phyloP scores from a whole-genome alignment of 2,888 invertebrate genomes.

The Theristus sp. region DNA sequence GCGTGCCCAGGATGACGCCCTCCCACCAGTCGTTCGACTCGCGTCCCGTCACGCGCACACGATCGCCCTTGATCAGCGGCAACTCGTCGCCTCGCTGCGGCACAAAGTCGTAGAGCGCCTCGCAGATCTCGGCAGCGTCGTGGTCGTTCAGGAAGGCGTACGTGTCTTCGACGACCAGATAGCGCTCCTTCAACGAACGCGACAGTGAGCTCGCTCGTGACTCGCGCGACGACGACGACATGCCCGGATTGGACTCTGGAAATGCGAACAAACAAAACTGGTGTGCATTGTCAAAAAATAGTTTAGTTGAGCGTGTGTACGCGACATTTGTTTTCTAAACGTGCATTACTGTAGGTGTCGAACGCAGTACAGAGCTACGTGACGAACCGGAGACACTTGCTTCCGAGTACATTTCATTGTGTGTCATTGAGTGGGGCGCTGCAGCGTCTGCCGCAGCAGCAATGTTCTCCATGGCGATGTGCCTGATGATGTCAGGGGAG shows the following conservation, averaged over 20 bases:
- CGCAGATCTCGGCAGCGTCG: neutral
- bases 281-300: no score
- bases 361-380: no score
- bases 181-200: neutral
- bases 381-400: neutral
- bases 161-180: neutral
- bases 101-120: conserved; percentile 5
- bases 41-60: neutral
- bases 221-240: no score
- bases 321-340: no score
- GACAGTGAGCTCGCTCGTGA: neutral
- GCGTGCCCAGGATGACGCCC: neutral
- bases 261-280: no score
- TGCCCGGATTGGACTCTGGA: neutral
- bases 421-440: neutral
- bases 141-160: neutral
- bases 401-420: neutral
- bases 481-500: no score
- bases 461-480: no score
- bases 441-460: no score
- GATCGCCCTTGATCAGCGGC: conserved; percentile 1
- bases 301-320: no score
- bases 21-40: conserved; percentile 2
- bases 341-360: no score
- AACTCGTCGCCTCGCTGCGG: conserved; percentile 4